phyloP scores from a whole-genome alignment of 2,797 vertebrate genomes.

The Phaenicophaeus curvirostris region DNA sequence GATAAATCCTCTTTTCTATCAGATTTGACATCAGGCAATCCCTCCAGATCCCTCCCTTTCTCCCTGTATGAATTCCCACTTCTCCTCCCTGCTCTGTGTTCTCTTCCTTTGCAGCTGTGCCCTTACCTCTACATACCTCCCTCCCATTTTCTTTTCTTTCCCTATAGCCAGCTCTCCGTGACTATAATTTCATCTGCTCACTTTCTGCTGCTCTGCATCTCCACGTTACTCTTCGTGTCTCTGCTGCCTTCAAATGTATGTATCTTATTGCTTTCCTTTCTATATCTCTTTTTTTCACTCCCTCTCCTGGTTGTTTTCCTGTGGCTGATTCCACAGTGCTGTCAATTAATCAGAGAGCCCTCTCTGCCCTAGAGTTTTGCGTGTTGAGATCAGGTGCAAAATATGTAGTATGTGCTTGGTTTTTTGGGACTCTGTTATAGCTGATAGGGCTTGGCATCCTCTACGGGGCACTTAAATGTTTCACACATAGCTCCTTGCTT shows the following conservation, averaged over 20 bases:
- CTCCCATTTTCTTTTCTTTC: neutral
- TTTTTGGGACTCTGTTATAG: neutral
- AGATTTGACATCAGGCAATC: constrained; percentile 67
- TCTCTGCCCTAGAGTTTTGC: neutral
- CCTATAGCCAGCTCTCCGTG: neutral
- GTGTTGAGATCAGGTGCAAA: constrained; percentile 3
- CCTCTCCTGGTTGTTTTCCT: neutral
- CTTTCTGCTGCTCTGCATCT: constrained; percentile 15
- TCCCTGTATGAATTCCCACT: neutral
- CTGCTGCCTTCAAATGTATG: neutral
- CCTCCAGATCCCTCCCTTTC: constrained; percentile 36
- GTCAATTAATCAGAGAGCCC: neutral
- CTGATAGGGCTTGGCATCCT: neutral
- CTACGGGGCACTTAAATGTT: neutral
- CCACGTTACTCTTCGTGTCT: neutral
- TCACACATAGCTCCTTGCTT: neutral
- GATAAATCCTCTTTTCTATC: constrained; percentile 73
- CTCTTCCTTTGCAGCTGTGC: neutral
- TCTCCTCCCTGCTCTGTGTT: neutral
- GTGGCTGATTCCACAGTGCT: neutral
- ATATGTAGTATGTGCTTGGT: neutral
- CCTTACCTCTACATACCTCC: neutral
- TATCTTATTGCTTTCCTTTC: neutral
- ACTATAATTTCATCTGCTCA: neutral
- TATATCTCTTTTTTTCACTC: neutral